These are phyloP conservation scores for Paedocypris micromegethes DNA, from an alignment of 2,797 vertebrate genomes.

Conservation along the genomic window DNA sequence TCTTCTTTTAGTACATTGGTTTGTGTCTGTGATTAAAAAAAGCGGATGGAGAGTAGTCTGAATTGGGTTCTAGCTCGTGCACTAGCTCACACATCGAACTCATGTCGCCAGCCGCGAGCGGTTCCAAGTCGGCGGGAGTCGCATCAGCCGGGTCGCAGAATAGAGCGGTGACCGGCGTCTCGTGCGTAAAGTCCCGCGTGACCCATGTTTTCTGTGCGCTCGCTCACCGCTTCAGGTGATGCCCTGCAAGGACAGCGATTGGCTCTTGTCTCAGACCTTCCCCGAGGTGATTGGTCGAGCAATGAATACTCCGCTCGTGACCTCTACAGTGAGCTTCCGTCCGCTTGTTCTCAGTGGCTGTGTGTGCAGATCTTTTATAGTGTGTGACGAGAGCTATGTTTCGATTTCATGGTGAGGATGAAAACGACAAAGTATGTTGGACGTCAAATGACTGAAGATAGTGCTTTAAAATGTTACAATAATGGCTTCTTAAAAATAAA, in stretches of 20 bases:
- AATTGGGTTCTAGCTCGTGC: constrained; percentile 64
- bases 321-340: constrained; percentile 73
- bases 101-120: constrained; percentile 27
- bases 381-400: too few species aligned
- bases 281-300: constrained; percentile 69
- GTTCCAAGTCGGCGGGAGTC: constrained; percentile 22
- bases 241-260: constrained; percentile 69
- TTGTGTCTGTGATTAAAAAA: not conserved
- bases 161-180: constrained; percentile 49
- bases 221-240: constrained; percentile 78
- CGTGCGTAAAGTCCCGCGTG: constrained; percentile 48
- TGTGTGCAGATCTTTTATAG: too few species aligned
- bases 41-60: constrained; percentile 71
- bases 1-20: not conserved
- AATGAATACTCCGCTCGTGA: constrained; percentile 71
- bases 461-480: too few species aligned
- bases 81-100: constrained; percentile 61
- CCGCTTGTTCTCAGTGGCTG: constrained; percentile 34
- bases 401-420: too few species aligned
- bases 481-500: too few species aligned
- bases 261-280: constrained; percentile 84
- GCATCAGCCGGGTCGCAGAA: constrained; percentile 32
- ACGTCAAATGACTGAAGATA: too few species aligned
- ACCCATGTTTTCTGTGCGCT: constrained; percentile 70
- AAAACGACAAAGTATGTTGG: too few species aligned